Conservation (phyloP, 2,113 vertebrate genomes). For the Pseudolaguvia tuberculata region DNA sequence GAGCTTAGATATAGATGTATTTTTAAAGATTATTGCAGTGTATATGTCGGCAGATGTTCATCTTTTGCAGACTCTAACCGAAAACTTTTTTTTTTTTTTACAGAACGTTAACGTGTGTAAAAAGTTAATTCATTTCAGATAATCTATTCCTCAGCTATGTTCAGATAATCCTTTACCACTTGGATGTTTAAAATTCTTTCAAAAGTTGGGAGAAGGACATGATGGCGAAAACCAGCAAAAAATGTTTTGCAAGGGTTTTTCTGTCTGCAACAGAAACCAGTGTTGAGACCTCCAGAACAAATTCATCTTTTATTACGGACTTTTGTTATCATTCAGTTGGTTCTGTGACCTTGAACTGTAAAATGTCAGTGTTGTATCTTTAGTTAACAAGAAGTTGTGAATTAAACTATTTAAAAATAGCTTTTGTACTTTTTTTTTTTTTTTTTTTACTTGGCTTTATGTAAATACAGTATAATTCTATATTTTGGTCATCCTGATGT, state of each 20-base stretch:
- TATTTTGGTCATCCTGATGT: no score
- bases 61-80: slow-evolving; percentile 21
- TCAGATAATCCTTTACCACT: no score
- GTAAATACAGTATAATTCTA: no score
- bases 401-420: slow-evolving; percentile 42
- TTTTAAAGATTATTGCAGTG: slow-evolving; percentile 28
- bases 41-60: slow-evolving; percentile 28
- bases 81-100: neutral
- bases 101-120: slow-evolving; percentile 14
- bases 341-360: slow-evolving; percentile 47
- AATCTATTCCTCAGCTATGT: neutral
- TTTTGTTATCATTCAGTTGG: slow-evolving; percentile 33
- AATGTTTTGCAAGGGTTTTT: slow-evolving; percentile 11
- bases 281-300: slow-evolving; percentile 1
- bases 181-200: slow-evolving; percentile 8
- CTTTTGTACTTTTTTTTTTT: slow-evolving; percentile 12
- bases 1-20: slow-evolving; percentile 34
- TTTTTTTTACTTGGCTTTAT: neutral
- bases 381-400: slow-evolving; percentile 49
- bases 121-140: neutral
- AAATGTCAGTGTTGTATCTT: slow-evolving; percentile 49
- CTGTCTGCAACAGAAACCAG: slow-evolving; percentile 16
- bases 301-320: slow-evolving; percentile 6
- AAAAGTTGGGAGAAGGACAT: slow-evolving; percentile 1
- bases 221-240: neutral